Evolutionary conservation across 2,113 vertebrate species (phyloP).

Genomic region (Labeo catla): DNA sequence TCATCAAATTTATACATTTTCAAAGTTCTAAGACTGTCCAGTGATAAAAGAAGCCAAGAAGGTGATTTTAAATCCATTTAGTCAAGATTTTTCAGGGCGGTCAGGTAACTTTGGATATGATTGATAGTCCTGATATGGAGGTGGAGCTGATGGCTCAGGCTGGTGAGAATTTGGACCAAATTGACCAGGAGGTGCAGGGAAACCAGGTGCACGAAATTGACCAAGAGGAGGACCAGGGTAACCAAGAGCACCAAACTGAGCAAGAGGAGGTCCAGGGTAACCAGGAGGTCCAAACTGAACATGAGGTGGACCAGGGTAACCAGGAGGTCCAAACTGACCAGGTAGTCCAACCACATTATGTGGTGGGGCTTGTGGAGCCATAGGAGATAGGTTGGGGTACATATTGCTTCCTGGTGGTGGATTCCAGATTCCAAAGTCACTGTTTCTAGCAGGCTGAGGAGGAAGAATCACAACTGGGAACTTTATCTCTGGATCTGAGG

Average conservation of each 20-base stretch:
- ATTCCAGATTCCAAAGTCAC: conserved; percentile 31
- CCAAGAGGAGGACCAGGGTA: background rate
- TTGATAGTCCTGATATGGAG: conserved; percentile 37
- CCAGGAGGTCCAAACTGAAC: background rate
- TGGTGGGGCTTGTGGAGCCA: background rate
- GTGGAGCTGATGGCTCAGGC: conserved; percentile 20
- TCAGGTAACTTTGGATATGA: conserved; percentile 32
- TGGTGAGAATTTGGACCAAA: background rate
- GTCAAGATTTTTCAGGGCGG: background rate
- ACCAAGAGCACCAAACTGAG: background rate
- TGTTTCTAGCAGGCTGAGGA: conserved; percentile 31
- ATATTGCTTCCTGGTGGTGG: background rate
- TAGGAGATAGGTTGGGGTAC: background rate
- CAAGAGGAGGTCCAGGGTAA: background rate
- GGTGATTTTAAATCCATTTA: background rate
- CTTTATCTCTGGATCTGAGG: conserved; percentile 66
- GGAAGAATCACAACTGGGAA: conserved; percentile 71
- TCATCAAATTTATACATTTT: too few relatives aligned
- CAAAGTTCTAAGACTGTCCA: background rate
- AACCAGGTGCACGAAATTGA: background rate
- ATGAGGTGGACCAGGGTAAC: background rate
- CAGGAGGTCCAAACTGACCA: background rate
- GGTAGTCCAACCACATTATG: background rate
- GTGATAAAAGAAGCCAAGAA: background rate
- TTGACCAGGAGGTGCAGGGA: background rate